These are phyloP conservation scores for Nanorana parkeri DNA, from an alignment of 2,113 vertebrate species.

Conservation along the genomic window DNA sequence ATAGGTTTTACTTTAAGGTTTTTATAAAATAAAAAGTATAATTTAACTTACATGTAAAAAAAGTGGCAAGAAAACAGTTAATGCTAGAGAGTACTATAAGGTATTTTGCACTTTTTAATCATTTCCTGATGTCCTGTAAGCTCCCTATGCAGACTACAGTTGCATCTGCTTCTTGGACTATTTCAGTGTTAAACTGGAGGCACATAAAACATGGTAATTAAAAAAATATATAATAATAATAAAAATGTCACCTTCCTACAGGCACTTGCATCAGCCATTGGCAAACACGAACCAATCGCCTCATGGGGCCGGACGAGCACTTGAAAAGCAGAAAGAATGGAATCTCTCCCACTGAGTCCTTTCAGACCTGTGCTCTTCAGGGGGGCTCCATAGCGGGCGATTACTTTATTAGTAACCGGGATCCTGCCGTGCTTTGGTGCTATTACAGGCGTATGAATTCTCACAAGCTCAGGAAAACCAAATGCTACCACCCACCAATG, in stretches of 20 bases:
- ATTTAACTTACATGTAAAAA: background rate
- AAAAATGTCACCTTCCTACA: constrained; percentile 55
- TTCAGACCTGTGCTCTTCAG: constrained; percentile 55
- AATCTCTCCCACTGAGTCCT: constrained; percentile 57
- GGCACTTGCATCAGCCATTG: constrained; percentile 56
- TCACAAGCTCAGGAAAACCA: constrained; percentile 57
- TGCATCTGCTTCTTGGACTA: constrained; percentile 5
- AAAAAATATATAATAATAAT: constrained; percentile 29
- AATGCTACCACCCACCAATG: constrained; percentile 57
- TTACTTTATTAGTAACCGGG: constrained; percentile 57
- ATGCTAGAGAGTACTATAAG: background rate
- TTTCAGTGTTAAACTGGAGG: constrained; percentile 16
- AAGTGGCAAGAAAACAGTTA: background rate
- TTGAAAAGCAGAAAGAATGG: constrained; percentile 58
- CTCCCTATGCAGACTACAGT: constrained; percentile 1
- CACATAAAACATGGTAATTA: constrained; percentile 49
- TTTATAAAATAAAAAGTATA: too few species aligned
- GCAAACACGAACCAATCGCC: constrained; percentile 56
- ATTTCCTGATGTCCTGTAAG: background rate
- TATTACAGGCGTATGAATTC: constrained; percentile 58
- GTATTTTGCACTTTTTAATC: too few species aligned
- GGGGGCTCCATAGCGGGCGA: constrained; percentile 55
- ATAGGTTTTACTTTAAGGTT: too few species aligned
- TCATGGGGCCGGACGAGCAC: constrained; percentile 56
- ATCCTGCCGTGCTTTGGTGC: constrained; percentile 56